phyloP scores from a whole-genome alignment of 2,888 invertebrate species.

The Ceramica pisi region DNA sequence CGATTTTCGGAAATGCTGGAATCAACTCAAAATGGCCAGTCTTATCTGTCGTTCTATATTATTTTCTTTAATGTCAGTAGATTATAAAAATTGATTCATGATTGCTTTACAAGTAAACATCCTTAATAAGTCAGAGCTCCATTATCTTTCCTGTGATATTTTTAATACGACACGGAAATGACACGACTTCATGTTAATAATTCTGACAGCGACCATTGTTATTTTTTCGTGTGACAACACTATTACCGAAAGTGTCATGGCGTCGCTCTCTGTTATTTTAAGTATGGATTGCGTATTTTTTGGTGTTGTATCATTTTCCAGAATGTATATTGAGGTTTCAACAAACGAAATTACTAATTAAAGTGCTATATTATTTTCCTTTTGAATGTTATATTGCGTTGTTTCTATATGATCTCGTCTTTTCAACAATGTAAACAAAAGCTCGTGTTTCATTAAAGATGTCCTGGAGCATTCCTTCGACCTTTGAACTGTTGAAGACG shows the following conservation, averaged over 20 bases:
- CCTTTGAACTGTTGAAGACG: constrained; percentile 34
- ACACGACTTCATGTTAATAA: constrained; percentile 57
- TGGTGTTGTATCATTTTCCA: constrained; percentile 41
- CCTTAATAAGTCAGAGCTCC: constrained; percentile 27
- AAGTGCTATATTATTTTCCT: neutral
- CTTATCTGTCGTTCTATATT: constrained; percentile 31
- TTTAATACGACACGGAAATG: constrained; percentile 58
- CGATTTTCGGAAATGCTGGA: constrained; percentile 37
- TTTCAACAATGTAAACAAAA: constrained; percentile 9
- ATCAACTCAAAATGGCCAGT: constrained; percentile 14
- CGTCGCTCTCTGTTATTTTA: constrained; percentile 55
- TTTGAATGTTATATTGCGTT: constrained; percentile 1
- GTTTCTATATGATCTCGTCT: constrained; percentile 18
- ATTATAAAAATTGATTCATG: constrained; percentile 40
- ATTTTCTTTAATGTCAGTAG: constrained; percentile 7
- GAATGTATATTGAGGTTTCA: constrained; percentile 47
- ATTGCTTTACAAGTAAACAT: constrained; percentile 24
- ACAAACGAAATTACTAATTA: constrained; percentile 39
- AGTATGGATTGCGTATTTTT: constrained; percentile 58
- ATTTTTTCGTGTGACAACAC: constrained; percentile 61
- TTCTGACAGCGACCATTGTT: constrained; percentile 51
- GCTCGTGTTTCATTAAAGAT: constrained; percentile 18
- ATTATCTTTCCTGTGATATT: constrained; percentile 30
- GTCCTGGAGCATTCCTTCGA: constrained; percentile 21
- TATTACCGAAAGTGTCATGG: constrained; percentile 61